These are phyloP conservation scores for Lycopodina hypogea DNA, from an alignment of 37 sponge, comb jelly and placozoan species.

Conservation along the genomic window DNA sequence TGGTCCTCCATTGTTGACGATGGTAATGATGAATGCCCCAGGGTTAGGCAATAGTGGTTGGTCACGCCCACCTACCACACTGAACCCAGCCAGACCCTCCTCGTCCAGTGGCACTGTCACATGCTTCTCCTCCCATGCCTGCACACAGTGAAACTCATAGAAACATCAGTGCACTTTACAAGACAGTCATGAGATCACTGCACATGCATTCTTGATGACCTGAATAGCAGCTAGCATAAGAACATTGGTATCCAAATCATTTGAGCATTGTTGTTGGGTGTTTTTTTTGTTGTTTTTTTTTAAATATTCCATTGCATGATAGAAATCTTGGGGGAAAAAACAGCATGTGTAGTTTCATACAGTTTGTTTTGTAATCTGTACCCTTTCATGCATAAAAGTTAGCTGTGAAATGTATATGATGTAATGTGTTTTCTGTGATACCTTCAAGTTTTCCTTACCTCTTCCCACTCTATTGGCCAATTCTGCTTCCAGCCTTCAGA, in stretches of 20 bases:
- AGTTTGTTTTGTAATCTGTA: too few relatives aligned
- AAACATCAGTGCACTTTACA: background rate
- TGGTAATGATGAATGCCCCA: slow-evolving; percentile 68
- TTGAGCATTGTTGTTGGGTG: too few relatives aligned
- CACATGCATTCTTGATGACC: background rate
- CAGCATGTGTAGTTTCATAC: too few relatives aligned
- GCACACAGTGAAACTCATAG: background rate
- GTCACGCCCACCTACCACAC: slow-evolving; percentile 75
- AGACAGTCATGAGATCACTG: too few relatives aligned
- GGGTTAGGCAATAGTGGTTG: slow-evolving; percentile 80
- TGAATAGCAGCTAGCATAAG: background rate
- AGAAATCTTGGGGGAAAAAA: too few relatives aligned
- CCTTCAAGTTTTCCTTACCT: slow-evolving; percentile 46
- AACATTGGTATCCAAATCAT: too few relatives aligned
- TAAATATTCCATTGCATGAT: too few relatives aligned
- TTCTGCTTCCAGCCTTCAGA: slow-evolving; percentile 66
- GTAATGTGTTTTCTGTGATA: too few relatives aligned
- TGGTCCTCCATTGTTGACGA: slow-evolving; percentile 55
- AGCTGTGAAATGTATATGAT: too few relatives aligned
- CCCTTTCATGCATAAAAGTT: too few relatives aligned
- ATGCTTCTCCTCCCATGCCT: slow-evolving; percentile 73
- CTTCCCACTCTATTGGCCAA: slow-evolving; percentile 57
- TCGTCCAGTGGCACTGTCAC: slow-evolving; percentile 43
- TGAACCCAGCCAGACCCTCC: slow-evolving; percentile 72
- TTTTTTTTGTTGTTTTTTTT: too few relatives aligned